A percentile compares a stretch with the other conserved stretches of the same genome.
These are phyloP conservation scores for Sussaba pulchella DNA, from an alignment of 2,888 invertebrate genomes.

Conservation along the genomic window DNA sequence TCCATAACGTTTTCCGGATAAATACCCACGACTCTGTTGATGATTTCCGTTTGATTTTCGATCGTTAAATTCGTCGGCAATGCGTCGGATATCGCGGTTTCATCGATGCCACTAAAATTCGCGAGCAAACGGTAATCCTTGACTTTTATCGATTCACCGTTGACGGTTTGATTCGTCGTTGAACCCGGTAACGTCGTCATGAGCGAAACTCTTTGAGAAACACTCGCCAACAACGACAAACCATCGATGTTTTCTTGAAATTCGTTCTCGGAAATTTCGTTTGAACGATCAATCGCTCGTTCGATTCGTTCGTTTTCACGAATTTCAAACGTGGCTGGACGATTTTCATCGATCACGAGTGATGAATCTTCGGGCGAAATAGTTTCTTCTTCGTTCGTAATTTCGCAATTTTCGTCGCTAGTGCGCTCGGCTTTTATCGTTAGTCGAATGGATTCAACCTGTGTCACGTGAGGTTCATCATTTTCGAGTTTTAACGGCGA, in stretches of 20 bases:
- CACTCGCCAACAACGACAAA: constrained; percentile 79
- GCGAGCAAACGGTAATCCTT: constrained; percentile 76
- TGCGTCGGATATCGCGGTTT: constrained; percentile 52
- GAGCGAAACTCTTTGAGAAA: constrained; percentile 75
- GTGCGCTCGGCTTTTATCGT: constrained; percentile 48
- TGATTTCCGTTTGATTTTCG: constrained; percentile 63
- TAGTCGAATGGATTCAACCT: background rate
- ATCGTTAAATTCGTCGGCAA: constrained; percentile 46
- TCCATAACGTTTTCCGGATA: constrained; percentile 78
- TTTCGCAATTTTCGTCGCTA: constrained; percentile 33
- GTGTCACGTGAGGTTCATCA: constrained; percentile 15
- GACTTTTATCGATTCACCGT: constrained; percentile 76
- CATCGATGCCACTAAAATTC: constrained; percentile 50
- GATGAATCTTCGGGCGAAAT: too few relatives aligned
- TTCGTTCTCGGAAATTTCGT: constrained; percentile 68
- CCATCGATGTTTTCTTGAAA: constrained; percentile 80
- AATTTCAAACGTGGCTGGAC: constrained; percentile 29
- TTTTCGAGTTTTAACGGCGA: background rate
- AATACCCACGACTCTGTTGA: constrained; percentile 74
- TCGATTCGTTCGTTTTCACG: constrained; percentile 11
- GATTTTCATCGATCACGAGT: too few relatives aligned
- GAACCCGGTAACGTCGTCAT: constrained; percentile 60
- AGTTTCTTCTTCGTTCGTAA: constrained; percentile 60
- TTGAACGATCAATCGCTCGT: constrained; percentile 24
- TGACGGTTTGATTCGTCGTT: constrained; percentile 41